phyloP scores from a whole-genome alignment of 2,113 vertebrate species.

The Dermatemys mawii region DNA sequence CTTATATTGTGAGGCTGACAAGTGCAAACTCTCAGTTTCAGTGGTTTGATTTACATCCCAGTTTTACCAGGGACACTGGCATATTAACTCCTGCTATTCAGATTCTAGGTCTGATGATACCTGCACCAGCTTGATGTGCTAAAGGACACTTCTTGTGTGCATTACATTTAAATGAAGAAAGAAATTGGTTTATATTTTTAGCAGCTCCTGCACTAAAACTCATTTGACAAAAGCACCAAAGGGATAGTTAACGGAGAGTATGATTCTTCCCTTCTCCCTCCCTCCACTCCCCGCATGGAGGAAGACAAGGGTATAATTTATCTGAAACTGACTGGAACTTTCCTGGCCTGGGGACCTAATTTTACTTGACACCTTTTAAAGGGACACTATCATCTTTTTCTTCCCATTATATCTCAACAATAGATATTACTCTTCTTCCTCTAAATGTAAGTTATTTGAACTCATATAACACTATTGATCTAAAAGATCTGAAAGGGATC shows the following conservation, averaged over 20 bases:
- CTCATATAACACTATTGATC: background rate
- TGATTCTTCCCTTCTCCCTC: too few species aligned
- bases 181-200: slow-evolving; percentile 72
- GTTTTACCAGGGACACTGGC: background rate
- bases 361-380: slow-evolving; percentile 39
- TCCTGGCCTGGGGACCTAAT: slow-evolving; percentile 64
- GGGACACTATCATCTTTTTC: background rate
- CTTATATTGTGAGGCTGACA: background rate
- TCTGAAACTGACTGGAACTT: slow-evolving; percentile 73
- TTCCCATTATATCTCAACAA: slow-evolving; percentile 35
- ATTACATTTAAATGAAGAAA: slow-evolving; percentile 65
- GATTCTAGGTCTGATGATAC: background rate
- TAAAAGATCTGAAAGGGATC: background rate
- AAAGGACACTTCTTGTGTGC: slow-evolving; percentile 44
- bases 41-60: background rate
- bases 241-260: slow-evolving; percentile 69
- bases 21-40: background rate
- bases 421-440: slow-evolving; percentile 38
- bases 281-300: slow-evolving; percentile 53
- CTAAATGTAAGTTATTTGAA: slow-evolving; percentile 18
- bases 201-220: slow-evolving; percentile 71
- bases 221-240: slow-evolving; percentile 75
- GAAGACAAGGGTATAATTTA: slow-evolving; percentile 70
- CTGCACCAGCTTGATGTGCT: slow-evolving; percentile 35
- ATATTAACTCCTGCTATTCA: background rate